phyloP scores from a whole-genome alignment of 1,140 invertebrate species.

The Brachionus rotundiformis region DNA sequence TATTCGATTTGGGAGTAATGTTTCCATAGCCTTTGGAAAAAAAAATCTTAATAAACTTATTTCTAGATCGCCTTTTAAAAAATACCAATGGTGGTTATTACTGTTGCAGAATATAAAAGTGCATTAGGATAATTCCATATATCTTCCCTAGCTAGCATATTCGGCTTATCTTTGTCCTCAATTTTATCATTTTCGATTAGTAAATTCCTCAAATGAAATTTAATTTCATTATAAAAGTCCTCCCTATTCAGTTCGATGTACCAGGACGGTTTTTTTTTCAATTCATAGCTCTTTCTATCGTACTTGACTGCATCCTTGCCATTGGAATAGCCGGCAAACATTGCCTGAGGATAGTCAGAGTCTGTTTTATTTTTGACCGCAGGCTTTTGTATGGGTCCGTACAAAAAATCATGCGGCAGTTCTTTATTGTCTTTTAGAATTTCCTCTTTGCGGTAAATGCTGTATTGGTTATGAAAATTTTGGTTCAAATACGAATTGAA shows the following conservation, averaged over 20 bases:
- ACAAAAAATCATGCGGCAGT: background rate
- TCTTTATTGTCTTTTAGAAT: conserved; percentile 23
- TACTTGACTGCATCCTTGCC: background rate
- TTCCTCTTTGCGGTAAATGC: conserved; percentile 27
- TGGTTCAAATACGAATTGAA: conserved; percentile 42
- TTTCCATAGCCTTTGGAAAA: conserved; percentile 82
- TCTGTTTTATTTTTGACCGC: background rate
- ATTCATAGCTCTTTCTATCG: conserved; percentile 31
- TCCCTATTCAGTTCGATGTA: conserved; percentile 42
- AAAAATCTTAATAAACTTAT: background rate
- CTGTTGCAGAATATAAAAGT: conserved; percentile 84
- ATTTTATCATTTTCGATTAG: conserved; percentile 51
- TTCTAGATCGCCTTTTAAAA: background rate
- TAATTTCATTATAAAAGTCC: conserved; percentile 17
- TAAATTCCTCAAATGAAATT: conserved; percentile 38
- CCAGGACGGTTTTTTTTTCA: conserved; percentile 2
- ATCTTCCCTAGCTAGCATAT: conserved; percentile 34
- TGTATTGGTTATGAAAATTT: conserved; percentile 50
- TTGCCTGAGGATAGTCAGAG: background rate
- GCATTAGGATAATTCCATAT: conserved; percentile 60
- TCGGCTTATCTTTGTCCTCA: conserved; percentile 50
- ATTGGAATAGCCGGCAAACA: background rate
- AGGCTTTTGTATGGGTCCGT: conserved; percentile 12
- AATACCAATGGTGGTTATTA: conserved; percentile 89
- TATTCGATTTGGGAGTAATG: conserved; percentile 86